Base-by-base conservation (phyloP, 2,113 vertebrate species). In the Bos indicus region DNA sequence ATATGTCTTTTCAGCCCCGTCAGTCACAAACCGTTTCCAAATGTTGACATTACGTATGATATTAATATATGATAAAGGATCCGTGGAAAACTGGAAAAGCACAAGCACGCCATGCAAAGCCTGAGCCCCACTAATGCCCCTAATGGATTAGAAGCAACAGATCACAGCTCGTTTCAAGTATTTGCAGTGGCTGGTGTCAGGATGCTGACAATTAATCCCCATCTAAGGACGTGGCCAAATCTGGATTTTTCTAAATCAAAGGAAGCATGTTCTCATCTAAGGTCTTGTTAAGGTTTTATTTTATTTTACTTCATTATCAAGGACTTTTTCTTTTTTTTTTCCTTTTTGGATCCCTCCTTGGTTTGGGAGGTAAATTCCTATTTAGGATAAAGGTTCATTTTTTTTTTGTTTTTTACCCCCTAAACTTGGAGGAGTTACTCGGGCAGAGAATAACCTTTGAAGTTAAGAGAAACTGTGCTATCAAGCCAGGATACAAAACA, bases 11-110 rank as follows among this genome's bases (percentile, higher is more conserved):
- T 81, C 89, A 95, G 90, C 88, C 81, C 94, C 1, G 19, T 92
- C 97, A 85, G 84, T 97, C 94, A 96, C 14, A 84, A 82, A 85
- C 60, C n/a, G 85, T 93, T 97, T 57, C 97, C 96, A 97, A 94
- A 98, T 74, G 96, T 62, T 96, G 95, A 94, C 92, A 87, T 84
- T 83, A 14, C 0, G 43, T 77, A 13, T 57, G 92, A 82, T 83
- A 81, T 86, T 91, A 88, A 96, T 89, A 88, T 56, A 80, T 60
- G 88, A 23, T 54, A 86, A 96, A 93, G 81, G 48, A 67, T 59
- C 51, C 0, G 0, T 62, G 54, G 51, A 78, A 56, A 93, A 19
- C 48, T 52, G 91, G 94, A 82, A 88, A 60, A 51, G 36, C 28
- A 40, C 81, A 96, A 57, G 67, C 43, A 28, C 1, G 16, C 46